Evolutionary conservation across 35 echinoderm and acorn worm species (phyloP).

Genomic region (Ophioderma brevispina): DNA sequence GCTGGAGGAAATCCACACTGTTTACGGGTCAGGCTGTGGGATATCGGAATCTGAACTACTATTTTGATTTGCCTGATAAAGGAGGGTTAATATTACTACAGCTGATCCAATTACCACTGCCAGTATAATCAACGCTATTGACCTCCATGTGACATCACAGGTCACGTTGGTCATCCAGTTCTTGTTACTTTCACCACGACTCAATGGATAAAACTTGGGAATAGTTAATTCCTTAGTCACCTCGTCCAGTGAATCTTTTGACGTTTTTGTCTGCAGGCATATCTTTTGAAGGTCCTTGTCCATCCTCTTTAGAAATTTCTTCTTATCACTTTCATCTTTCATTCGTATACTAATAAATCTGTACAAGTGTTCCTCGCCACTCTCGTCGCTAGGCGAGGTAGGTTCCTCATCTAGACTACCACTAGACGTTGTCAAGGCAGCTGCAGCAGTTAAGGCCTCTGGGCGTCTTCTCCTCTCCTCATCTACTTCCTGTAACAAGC

Average conservation of each 20-base stretch:
- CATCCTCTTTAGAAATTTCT: constrained; percentile 69
- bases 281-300: constrained; percentile 74
- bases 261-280: constrained; percentile 49
- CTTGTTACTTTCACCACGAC: not conserved
- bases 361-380: constrained; percentile 35
- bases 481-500: constrained; percentile 61
- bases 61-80: too few species aligned
- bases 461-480: constrained; percentile 13
- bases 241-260: constrained; percentile 68
- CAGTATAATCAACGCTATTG: constrained; percentile 35
- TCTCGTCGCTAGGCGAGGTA: constrained; percentile 17
- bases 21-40: too few species aligned
- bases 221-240: constrained; percentile 59
- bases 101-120: not conserved
- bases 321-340: constrained; percentile 26
- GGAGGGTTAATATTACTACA: not conserved
- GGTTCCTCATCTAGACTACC: not conserved
- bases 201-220: constrained; percentile 56
- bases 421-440: not conserved
- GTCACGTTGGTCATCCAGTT: constrained; percentile 22
- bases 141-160: constrained; percentile 50
- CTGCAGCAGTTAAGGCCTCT: not conserved
- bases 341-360: constrained; percentile 75
- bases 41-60: too few species aligned
- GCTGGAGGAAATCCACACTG: too few species aligned